Evolutionary conservation across 2,113 vertebrate genomes (phyloP).

Genomic region (Zosterops japonicus): DNA sequence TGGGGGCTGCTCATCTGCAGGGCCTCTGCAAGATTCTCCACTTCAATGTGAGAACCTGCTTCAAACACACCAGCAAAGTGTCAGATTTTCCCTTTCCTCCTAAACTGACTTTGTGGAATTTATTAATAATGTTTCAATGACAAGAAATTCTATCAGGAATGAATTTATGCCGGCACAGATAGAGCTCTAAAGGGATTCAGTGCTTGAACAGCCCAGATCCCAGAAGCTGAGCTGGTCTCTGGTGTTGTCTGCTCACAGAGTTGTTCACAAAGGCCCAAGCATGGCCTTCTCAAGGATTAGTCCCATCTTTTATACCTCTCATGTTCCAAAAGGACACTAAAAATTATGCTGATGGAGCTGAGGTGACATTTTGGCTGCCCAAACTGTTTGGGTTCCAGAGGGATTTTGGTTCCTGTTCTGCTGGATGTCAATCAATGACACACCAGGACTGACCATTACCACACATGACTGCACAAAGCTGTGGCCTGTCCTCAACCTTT

Average conservation of each 20-base stretch:
- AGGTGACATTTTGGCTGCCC: neutral
- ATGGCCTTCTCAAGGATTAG: neutral
- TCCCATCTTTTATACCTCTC: neutral
- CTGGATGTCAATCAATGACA: neutral
- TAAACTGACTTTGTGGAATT: neutral
- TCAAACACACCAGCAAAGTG: neutral
- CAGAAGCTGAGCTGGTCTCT: neutral
- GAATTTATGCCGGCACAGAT: neutral
- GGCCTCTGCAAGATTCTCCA: conserved; percentile 58
- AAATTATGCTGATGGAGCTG: neutral
- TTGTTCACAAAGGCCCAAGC: neutral
- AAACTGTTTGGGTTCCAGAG: neutral
- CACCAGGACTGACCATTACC: neutral
- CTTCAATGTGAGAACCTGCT: conserved; percentile 28
- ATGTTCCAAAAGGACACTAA: neutral
- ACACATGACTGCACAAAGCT: neutral
- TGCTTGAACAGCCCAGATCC: neutral
- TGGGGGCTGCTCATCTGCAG: conserved; percentile 47
- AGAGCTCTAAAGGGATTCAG: neutral
- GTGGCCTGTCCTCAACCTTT: neutral
- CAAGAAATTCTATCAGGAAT: neutral
- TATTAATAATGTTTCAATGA: neutral
- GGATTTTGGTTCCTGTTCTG: neutral
- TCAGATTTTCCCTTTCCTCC: neutral
- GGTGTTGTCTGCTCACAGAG: neutral